A percentile compares a stretch with the other conserved stretches of the same genome.
Evolutionary conservation across 2,113 vertebrate species (phyloP).

Genomic region (Dicaeum eximium): DNA sequence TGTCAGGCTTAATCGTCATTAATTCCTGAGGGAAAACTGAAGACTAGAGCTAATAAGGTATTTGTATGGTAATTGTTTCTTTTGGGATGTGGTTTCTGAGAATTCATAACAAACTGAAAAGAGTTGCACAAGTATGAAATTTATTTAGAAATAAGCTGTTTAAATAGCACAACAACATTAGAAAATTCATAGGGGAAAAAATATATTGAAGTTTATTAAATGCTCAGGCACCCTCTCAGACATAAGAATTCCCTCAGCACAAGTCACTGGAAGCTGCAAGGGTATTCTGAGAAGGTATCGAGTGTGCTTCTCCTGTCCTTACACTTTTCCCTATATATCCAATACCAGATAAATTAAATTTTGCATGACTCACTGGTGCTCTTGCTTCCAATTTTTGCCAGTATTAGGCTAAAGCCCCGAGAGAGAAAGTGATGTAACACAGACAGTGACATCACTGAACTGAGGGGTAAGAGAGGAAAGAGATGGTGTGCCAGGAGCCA

Average conservation of each 20-base stretch:
- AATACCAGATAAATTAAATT: not conserved
- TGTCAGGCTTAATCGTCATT: slow-evolving; percentile 13
- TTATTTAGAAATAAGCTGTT: slow-evolving; percentile 29
- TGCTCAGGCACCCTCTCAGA: not conserved
- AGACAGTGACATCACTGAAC: not conserved
- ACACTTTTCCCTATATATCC: not conserved
- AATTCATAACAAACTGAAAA: not conserved
- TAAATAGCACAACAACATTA: not conserved
- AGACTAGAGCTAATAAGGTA: not conserved
- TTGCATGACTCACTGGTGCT: not conserved
- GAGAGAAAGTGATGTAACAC: not conserved
- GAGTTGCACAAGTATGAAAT: not conserved
- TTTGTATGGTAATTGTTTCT: slow-evolving; percentile 43
- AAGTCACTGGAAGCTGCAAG: not conserved
- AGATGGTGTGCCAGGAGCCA: not conserved
- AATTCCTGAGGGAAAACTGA: not conserved
- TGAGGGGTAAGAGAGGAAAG: not conserved
- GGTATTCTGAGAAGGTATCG: not conserved
- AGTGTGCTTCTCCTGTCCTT: not conserved
- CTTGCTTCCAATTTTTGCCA: not conserved
- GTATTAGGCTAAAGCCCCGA: not conserved
- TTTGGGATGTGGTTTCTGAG: not conserved
- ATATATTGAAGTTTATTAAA: not conserved
- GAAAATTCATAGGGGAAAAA: not conserved
- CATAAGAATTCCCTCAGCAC: not conserved